Conservation (phyloP, 1,140 invertebrate genomes). For the Araneus ventricosus region DNA sequence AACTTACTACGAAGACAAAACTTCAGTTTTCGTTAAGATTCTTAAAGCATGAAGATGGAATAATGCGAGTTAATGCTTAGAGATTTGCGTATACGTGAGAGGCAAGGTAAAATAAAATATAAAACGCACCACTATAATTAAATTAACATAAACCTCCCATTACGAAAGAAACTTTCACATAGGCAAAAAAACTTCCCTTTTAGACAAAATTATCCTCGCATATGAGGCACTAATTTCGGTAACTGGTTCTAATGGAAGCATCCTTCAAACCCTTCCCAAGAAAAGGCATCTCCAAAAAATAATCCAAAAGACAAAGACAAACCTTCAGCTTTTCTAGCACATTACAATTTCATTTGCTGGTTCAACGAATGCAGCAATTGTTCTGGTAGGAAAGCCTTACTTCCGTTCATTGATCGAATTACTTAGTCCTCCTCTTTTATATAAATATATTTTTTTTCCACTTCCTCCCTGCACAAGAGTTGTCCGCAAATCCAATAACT, state of each 20-base stretch:
- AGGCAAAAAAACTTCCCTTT: neutral
- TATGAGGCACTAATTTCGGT: neutral
- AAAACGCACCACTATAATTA: too few relatives aligned
- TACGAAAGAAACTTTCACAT: too few relatives aligned
- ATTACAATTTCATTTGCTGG: neutral
- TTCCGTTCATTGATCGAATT: neutral
- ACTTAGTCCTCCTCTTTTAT: neutral
- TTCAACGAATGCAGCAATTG: neutral
- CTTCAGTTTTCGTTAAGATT: too few relatives aligned
- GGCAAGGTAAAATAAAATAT: too few relatives aligned
- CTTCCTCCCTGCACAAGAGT: neutral
- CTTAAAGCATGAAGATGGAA: too few relatives aligned
- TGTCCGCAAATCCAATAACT: neutral
- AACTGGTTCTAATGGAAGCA: neutral
- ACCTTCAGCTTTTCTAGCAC: neutral
- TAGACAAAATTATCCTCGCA: neutral
- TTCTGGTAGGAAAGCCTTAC: neutral
- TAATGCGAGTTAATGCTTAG: too few relatives aligned
- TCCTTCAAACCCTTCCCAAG: neutral
- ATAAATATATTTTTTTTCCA: constrained; percentile 10
- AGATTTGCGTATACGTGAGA: too few relatives aligned
- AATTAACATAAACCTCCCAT: too few relatives aligned
- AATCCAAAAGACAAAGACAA: neutral
- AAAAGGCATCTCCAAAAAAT: neutral
- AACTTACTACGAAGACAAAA: too few relatives aligned